Base-by-base conservation (phyloP, 2,797 vertebrate species). In the Helarctos malayanus region DNA sequence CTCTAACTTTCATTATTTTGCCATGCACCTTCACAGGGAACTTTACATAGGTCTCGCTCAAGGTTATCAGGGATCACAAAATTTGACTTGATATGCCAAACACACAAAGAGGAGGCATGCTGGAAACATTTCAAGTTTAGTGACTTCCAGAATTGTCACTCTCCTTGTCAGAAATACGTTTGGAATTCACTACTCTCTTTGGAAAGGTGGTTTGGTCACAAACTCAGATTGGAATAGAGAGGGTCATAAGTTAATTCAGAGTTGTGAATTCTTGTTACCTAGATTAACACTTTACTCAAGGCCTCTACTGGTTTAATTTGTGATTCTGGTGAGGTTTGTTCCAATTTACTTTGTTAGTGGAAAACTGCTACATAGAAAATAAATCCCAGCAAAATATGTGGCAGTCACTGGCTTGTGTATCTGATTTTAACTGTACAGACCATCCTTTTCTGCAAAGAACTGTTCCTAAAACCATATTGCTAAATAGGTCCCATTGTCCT, bases 381-480 rank as follows among this genome's bases (percentile, higher is more conserved):
- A 78, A 27, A 61, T 59, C 71, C 69, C n/a, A 89, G 71, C 45
- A 89, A 78, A 68, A 83, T 61, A 4, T 69, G 12, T 95, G 79
- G 29, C 52, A 61, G 5, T 41, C 29, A 23, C 25, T 92, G n/a
- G 29, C 35, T 19, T 89, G 7, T 76, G 41, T 78, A 21, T 78
- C 32, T 59, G 13, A 56, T 89, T 69, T 59, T 89, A 65, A 89
- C 19, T 59, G 49, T 27, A 27, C 25, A 69, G 73, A n/a, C 21
- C 69, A 41, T 69, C 16, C 15, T 49, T 59, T 89, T 68, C 73
- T 68, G 21, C 35, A 81, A 25, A 52, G 29, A 57, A 59, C 63
- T 79, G 38, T 83, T 90, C 61, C 71, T 90, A 90, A 94, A 95
- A 41, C 45, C n/a, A 1, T 69, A 35, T 23, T 68, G 69, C n/a